phyloP scores from a whole-genome alignment of 1,140 invertebrate species.

The Papilio helenus region DNA sequence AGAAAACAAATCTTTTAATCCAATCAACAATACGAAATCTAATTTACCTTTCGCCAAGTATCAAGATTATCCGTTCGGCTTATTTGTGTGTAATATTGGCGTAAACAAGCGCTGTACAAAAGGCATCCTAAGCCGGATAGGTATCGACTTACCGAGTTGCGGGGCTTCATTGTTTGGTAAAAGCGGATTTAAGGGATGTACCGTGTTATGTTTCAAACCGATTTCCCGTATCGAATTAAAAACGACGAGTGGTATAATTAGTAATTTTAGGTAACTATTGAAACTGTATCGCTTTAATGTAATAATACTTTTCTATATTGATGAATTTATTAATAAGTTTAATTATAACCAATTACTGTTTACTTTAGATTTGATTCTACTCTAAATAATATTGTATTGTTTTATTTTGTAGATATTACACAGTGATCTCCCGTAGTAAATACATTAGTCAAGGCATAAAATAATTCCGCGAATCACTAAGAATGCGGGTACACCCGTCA shows the following conservation, averaged over 20 bases:
- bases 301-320: too few relatives aligned
- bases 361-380: background rate
- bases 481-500: conserved; percentile 24
- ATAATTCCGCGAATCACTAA: conserved; percentile 26
- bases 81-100: background rate
- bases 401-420: background rate
- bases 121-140: conserved; percentile 28
- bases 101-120: conserved; percentile 19
- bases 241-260: too few relatives aligned
- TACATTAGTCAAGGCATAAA: conserved; percentile 31
- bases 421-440: background rate
- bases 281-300: too few relatives aligned
- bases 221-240: background rate
- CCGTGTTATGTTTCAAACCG: background rate
- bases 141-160: conserved; percentile 27
- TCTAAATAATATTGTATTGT: background rate
- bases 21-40: background rate
- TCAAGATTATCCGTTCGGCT: background rate
- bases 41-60: conserved; percentile 5
- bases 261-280: too few relatives aligned
- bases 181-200: background rate
- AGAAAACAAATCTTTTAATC: background rate
- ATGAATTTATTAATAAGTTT: too few relatives aligned
- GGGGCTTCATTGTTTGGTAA: conserved; percentile 26
- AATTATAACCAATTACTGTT: too few relatives aligned